A percentile compares a stretch with the other conserved stretches of the same genome.
Conservation (phyloP, 2,113 vertebrate species). For the Sapayoa aenigma region DNA sequence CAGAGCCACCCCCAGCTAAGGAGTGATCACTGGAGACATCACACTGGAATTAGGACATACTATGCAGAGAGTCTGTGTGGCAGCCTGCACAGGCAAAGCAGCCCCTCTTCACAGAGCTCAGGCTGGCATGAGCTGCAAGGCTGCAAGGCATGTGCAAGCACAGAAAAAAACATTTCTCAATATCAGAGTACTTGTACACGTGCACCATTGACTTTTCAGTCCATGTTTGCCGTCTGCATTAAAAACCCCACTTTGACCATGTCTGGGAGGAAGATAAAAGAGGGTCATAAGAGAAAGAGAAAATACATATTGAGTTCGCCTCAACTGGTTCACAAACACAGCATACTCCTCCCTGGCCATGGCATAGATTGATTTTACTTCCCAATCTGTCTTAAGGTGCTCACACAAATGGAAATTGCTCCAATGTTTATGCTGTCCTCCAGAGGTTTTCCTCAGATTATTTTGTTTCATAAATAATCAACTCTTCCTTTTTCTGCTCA, state of each 20-base stretch:
- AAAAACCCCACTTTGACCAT: not conserved
- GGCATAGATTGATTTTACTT: not conserved
- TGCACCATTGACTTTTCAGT: not conserved
- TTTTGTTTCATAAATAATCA: not conserved
- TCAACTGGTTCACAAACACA: not conserved
- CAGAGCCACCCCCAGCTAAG: not conserved
- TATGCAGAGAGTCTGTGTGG: no score
- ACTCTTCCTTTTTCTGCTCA: not conserved
- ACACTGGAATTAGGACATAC: not conserved
- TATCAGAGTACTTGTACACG: not conserved
- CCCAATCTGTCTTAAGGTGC: not conserved
- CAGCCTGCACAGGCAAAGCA: not conserved
- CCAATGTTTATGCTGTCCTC: not conserved
- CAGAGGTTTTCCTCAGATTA: not conserved
- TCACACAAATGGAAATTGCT: not conserved
- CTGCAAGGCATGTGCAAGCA: fast-evolving
- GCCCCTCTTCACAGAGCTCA: not conserved
- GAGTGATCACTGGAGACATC: fast-evolving
- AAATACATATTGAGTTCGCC: not conserved
- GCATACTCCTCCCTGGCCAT: not conserved
- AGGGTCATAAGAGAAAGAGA: not conserved
- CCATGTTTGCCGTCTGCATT: not conserved
- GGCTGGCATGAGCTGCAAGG: no score
- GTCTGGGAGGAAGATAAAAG: not conserved
- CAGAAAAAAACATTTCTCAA: not conserved